phyloP scores from a whole-genome alignment of 1,140 invertebrate species.

The Trichogramma pretiosum region DNA sequence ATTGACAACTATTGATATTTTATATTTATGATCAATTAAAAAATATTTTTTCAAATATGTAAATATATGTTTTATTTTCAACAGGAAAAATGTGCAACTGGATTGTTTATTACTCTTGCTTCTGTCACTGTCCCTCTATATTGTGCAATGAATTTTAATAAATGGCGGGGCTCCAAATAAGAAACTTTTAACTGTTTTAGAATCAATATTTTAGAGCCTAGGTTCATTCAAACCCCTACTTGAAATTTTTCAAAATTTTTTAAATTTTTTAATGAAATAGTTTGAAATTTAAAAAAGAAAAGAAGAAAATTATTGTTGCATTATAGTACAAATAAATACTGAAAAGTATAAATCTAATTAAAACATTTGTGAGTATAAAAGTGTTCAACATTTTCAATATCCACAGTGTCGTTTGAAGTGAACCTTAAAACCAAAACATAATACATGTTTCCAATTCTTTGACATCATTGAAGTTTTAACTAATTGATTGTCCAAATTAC shows the following conservation, averaged over 20 bases:
- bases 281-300: background rate
- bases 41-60: background rate
- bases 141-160: background rate
- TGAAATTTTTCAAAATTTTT: background rate
- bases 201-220: background rate
- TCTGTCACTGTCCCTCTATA: background rate
- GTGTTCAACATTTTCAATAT: too few relatives aligned
- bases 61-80: background rate
- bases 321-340: too few relatives aligned
- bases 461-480: too few relatives aligned
- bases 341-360: too few relatives aligned
- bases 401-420: too few relatives aligned
- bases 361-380: too few relatives aligned
- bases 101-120: background rate
- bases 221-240: too few relatives aligned
- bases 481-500: too few relatives aligned
- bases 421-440: too few relatives aligned
- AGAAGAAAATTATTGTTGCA: background rate
- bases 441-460: too few relatives aligned
- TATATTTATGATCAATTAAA: background rate
- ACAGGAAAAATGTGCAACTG: constrained; percentile 9
- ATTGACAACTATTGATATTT: background rate
- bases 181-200: background rate
- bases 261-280: background rate
- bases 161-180: background rate